Conservation (phyloP, 2,888 invertebrate species). For the Gortyna flavago region DNA sequence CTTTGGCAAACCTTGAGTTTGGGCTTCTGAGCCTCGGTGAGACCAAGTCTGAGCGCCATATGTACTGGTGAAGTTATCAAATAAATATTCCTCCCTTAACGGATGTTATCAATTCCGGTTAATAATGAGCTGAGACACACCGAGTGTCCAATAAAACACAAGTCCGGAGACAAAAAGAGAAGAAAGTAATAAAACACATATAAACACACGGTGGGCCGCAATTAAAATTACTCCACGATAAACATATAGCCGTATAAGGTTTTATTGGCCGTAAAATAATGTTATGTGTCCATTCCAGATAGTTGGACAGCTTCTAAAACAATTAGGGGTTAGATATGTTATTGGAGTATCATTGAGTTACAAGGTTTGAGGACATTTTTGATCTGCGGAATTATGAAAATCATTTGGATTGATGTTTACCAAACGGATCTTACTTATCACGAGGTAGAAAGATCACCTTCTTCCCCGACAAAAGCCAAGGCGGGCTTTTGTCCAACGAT, state of each 20-base stretch:
- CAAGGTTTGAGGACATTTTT: background rate
- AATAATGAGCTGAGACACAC: slow-evolving; percentile 40
- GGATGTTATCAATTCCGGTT: slow-evolving; percentile 17
- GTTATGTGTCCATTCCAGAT: slow-evolving; percentile 78
- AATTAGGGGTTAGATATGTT: slow-evolving; percentile 64
- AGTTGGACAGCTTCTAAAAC: slow-evolving; percentile 69
- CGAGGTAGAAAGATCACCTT: background rate
- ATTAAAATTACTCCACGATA: slow-evolving; percentile 83
- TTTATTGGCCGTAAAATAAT: slow-evolving; percentile 79
- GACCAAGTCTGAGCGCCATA: background rate
- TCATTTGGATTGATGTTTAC: background rate
- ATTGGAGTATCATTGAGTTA: slow-evolving; percentile 33
- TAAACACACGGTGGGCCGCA: slow-evolving; percentile 84
- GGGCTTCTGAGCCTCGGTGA: background rate
- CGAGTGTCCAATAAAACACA: slow-evolving; percentile 54
- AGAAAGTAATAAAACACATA: slow-evolving; percentile 77
- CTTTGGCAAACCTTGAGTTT: background rate
- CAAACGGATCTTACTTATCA: background rate
- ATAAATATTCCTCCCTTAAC: background rate
- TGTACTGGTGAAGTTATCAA: background rate
- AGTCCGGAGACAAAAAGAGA: slow-evolving; percentile 69
- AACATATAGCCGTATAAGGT: slow-evolving; percentile 80
- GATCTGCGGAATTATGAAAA: background rate
- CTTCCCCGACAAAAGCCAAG: too few species aligned
- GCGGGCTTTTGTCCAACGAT: background rate